These are phyloP conservation scores for Danio choprae DNA, from an alignment of 2,797 vertebrate genomes.

Conservation along the genomic window DNA sequence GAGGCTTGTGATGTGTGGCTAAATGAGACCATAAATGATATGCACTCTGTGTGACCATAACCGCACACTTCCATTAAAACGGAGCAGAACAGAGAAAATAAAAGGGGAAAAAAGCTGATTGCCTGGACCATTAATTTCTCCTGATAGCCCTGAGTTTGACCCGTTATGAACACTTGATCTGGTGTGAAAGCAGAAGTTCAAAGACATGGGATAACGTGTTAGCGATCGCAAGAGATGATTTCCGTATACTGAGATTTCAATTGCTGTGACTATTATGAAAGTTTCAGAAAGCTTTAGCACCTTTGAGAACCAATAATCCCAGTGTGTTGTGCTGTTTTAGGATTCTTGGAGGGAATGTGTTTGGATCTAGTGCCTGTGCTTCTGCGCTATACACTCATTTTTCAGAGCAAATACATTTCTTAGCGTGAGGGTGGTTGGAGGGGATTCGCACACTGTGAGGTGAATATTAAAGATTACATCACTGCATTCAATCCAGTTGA, in stretches of 20 bases:
- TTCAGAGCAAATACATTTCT: slow-evolving; percentile 36
- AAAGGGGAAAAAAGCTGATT: slow-evolving; percentile 68
- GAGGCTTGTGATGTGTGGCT: slow-evolving; percentile 25
- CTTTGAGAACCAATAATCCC: slow-evolving; percentile 34
- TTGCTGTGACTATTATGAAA: slow-evolving; percentile 29
- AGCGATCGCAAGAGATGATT: slow-evolving; percentile 10
- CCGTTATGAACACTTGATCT: slow-evolving; percentile 26
- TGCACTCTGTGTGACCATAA: slow-evolving; percentile 40
- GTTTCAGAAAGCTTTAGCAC: slow-evolving; percentile 10
- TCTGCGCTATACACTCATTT: slow-evolving; percentile 10
- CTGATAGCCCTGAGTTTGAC: slow-evolving; percentile 48
- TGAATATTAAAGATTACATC: slow-evolving; percentile 45
- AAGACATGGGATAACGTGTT: slow-evolving; percentile 13
- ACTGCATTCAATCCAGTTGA: slow-evolving; percentile 31
- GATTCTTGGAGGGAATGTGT: neutral
- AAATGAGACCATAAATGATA: slow-evolving; percentile 55
- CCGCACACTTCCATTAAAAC: slow-evolving; percentile 65
- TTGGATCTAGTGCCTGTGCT: neutral
- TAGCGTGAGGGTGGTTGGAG: neutral
- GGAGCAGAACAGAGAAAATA: slow-evolving; percentile 61
- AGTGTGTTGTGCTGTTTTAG: slow-evolving; percentile 20
- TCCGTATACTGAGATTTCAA: neutral
- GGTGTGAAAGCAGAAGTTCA: slow-evolving; percentile 31
- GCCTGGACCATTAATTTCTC: slow-evolving; percentile 70
- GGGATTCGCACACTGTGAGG: slow-evolving; percentile 19